phyloP scores from a whole-genome alignment of 2,797 vertebrate genomes.

The Sebastolobus altivelis region DNA sequence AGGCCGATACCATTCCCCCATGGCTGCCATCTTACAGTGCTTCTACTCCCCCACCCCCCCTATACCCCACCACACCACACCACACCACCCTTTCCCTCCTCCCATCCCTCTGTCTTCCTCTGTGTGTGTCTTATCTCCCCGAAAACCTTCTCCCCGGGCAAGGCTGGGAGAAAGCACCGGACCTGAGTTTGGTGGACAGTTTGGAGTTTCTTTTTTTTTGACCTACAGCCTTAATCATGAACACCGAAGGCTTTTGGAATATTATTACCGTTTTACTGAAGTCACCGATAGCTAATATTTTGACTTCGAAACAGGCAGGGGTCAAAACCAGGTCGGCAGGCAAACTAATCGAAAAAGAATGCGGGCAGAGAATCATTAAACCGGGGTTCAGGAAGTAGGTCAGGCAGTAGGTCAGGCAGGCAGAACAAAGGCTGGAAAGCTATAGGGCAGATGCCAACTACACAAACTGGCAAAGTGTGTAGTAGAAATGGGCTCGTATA shows the following conservation, averaged over 20 bases:
- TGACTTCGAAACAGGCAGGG: background rate
- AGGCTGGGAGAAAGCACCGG: conserved; percentile 33
- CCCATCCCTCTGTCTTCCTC: conserved; percentile 37
- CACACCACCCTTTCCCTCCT: conserved; percentile 9
- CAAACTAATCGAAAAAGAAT: background rate
- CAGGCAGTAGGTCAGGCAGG: background rate
- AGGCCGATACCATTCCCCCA: conserved; percentile 77
- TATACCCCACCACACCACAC: background rate
- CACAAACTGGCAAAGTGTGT: background rate
- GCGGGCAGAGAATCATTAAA: background rate
- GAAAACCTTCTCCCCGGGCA: conserved; percentile 51
- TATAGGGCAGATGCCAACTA: background rate
- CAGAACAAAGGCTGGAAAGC: background rate
- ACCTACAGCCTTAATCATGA: background rate
- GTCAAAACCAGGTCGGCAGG: background rate
- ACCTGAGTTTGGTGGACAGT: conserved; percentile 15
- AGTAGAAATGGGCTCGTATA: background rate
- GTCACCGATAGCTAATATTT: background rate
- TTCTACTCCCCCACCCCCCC: background rate
- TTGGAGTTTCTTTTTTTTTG: conserved; percentile 17
- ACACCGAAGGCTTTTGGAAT: background rate
- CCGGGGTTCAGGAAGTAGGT: background rate
- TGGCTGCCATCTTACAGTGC: conserved; percentile 74
- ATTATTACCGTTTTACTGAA: background rate
- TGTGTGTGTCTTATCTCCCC: conserved; percentile 59